Conservation (phyloP, 2,113 vertebrate genomes). For the Nansenia antarctica region DNA sequence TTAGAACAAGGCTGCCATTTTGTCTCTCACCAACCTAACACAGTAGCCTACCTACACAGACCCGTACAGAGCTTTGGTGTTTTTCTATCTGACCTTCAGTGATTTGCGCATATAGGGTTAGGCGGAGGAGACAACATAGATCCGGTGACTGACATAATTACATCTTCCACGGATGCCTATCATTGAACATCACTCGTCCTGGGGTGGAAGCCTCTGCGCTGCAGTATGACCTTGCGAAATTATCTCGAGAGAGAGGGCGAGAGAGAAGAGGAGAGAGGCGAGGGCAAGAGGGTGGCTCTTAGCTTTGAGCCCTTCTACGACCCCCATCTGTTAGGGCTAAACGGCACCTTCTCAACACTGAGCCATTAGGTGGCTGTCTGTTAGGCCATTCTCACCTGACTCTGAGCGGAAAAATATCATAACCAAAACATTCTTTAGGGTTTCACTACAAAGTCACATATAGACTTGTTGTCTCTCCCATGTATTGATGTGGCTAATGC, state of each 20-base stretch:
- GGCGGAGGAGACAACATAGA: not conserved
- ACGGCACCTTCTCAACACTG: slow-evolving; percentile 21
- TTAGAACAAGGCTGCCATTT: slow-evolving; percentile 37
- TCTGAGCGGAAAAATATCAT: no score
- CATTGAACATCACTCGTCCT: slow-evolving; percentile 7
- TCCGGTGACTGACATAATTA: not conserved
- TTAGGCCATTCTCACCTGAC: no score
- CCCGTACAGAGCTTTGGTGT: not conserved
- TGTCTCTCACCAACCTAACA: slow-evolving; percentile 12
- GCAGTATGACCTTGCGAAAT: slow-evolving; percentile 66
- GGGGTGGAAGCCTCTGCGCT: slow-evolving; percentile 46
- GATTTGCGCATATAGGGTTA: not conserved
- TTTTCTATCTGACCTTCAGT: slow-evolving; percentile 22
- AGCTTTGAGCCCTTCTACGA: slow-evolving; percentile 66
- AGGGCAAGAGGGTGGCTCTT: no score
- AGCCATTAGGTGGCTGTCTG: not conserved
- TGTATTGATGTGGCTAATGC: no score
- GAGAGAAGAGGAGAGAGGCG: slow-evolving; percentile 12
- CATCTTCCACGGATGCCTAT: not conserved
- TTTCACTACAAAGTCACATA: no score
- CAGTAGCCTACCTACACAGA: slow-evolving; percentile 13
- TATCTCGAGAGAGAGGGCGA: not conserved
- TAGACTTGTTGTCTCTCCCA: no score
- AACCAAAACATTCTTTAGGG: no score
- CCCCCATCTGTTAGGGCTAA: slow-evolving; percentile 60